Evolutionary conservation across 2,797 vertebrate genomes (phyloP).

Genomic region (Ciconia nigra): DNA sequence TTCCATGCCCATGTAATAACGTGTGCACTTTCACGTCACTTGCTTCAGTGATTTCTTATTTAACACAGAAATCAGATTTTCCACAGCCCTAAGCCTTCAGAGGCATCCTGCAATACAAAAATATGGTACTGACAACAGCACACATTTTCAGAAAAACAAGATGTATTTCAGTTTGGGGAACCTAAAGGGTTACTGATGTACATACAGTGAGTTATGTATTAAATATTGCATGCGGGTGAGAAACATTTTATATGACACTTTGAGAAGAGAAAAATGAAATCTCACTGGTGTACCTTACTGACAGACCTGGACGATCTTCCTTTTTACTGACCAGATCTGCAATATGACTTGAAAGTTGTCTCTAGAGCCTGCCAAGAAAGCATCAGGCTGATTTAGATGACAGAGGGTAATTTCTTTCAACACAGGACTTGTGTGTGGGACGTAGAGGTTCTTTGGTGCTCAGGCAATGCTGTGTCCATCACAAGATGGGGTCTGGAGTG

Average conservation of each 20-base stretch:
- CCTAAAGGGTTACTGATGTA: neutral
- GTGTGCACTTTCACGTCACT: neutral
- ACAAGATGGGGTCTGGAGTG: neutral
- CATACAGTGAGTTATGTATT: neutral
- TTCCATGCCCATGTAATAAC: neutral
- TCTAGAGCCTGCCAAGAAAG: neutral
- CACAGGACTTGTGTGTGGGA: too few species aligned
- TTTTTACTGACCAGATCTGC: neutral
- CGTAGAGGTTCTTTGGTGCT: neutral
- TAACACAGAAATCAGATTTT: slow-evolving; percentile 7
- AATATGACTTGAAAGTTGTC: neutral
- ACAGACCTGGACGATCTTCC: neutral
- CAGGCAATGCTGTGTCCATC: neutral
- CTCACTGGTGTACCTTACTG: neutral
- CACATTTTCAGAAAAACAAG: neutral
- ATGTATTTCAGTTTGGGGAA: neutral
- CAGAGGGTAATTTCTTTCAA: neutral
- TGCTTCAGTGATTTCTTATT: slow-evolving; percentile 13
- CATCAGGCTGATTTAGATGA: neutral
- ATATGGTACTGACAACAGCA: neutral
- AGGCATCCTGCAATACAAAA: neutral
- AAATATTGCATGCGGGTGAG: accelerated
- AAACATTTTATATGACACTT: neutral
- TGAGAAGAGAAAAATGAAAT: neutral
- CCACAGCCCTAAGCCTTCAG: neutral